Percentiles rank a stretch among this genome's conserved stretches.
These are phyloP conservation scores for Haliclona indistincta DNA, from an alignment of 37 sponge, comb jelly and placozoan species.

Conservation along the genomic window DNA sequence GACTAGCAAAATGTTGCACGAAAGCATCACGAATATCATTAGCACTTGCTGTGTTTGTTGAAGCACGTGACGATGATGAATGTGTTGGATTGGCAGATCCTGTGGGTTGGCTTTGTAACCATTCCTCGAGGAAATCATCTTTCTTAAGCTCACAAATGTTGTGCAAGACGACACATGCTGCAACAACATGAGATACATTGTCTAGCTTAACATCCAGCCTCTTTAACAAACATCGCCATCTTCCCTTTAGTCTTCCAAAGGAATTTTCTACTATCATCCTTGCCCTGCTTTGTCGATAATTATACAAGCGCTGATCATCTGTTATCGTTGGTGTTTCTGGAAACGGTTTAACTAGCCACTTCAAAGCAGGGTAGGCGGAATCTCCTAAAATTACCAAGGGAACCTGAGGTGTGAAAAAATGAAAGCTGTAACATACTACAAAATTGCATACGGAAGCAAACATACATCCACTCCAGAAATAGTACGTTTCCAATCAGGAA, in stretches of 20 bases:
- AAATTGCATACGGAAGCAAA: too few species aligned
- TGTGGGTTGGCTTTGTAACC: neutral
- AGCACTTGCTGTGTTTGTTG: too few species aligned
- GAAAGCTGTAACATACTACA: too few species aligned
- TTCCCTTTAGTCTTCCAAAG: slow-evolving; percentile 52
- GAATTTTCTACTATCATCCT: slow-evolving; percentile 53
- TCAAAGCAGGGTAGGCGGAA: slow-evolving; percentile 48
- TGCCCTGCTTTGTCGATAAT: slow-evolving; percentile 42
- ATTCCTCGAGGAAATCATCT: slow-evolving; percentile 1
- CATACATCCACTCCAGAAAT: slow-evolving; percentile 17
- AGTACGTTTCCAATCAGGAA: slow-evolving; percentile 9
- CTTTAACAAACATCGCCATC: slow-evolving; percentile 46
- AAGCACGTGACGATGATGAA: too few species aligned
- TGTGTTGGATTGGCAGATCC: neutral
- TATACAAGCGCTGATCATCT: slow-evolving; percentile 8
- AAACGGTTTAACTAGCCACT: slow-evolving; percentile 46
- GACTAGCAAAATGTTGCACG: neutral
- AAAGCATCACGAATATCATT: neutral
- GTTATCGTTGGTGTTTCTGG: slow-evolving; percentile 15
- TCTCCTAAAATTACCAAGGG: slow-evolving; percentile 40
- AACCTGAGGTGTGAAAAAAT: too few species aligned
- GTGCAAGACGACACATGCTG: neutral
- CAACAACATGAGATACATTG: neutral
- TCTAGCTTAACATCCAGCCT: slow-evolving; percentile 12
- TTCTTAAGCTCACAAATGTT: slow-evolving; percentile 5